A percentile compares a stretch with the other conserved stretches of the same genome.
Evolutionary conservation across 1,140 invertebrate species (phyloP).

Genomic region (Mylabris phalerata): DNA sequence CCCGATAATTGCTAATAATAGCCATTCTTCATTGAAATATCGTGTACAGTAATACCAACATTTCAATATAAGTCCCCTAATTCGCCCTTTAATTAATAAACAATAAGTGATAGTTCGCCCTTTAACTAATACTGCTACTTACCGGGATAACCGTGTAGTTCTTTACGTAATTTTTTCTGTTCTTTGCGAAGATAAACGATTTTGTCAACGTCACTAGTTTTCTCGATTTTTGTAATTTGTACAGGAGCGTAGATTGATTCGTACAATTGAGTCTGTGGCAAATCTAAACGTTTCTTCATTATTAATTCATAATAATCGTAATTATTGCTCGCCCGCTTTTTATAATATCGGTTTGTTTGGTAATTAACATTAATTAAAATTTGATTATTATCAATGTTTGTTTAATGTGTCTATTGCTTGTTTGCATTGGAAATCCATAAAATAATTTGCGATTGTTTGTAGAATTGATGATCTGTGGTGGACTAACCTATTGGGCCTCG

Average conservation of each 20-base stretch:
- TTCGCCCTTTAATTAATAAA: conserved; percentile 4
- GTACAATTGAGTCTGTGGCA: conserved; percentile 1
- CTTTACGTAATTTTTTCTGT: conserved; percentile 6
- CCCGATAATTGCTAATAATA: conserved; percentile 89
- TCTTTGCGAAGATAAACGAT: not conserved
- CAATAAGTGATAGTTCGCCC: conserved; percentile 19
- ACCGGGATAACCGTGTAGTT: not conserved
- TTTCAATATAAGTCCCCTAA: conserved; percentile 44
- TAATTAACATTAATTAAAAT: too few species aligned
- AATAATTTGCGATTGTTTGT: too few species aligned
- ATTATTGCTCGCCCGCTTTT: too few species aligned
- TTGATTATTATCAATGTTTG: too few species aligned
- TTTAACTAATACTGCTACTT: not conserved
- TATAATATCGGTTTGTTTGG: too few species aligned
- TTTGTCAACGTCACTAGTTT: not conserved
- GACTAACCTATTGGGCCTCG: too few species aligned
- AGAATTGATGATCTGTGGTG: too few species aligned
- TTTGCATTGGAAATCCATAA: too few species aligned
- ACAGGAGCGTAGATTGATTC: conserved; percentile 3
- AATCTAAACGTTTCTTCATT: conserved; percentile 10
- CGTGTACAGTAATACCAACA: conserved; percentile 58
- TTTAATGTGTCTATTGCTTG: too few species aligned
- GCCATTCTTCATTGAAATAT: conserved; percentile 93
- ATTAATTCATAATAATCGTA: not conserved
- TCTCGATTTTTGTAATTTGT: not conserved